Base-by-base conservation (phyloP, 2,113 vertebrate genomes). In the Junco hyemalis region DNA sequence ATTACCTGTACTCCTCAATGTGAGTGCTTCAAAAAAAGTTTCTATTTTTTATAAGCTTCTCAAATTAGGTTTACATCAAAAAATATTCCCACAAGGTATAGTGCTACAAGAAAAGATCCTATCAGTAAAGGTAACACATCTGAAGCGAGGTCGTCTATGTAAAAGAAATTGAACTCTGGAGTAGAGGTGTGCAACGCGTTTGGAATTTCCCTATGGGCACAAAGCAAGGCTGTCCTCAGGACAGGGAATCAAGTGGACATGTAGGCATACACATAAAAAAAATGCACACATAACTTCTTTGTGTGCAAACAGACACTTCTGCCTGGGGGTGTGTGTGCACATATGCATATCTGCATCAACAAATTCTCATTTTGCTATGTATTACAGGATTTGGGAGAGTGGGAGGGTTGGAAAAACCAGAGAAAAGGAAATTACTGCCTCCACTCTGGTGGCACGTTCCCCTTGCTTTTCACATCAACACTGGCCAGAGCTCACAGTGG, bases 101-200 rank as follows among this genome's bases (percentile, higher is more conserved):
- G 98, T 99, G 99, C 99, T 99, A 99, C 98, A 98, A 98, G 98
- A 97, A 98, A 98, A 99, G 98, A 98, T 98, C 97, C 98, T 98
- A 98, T 97, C 97, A 95, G 98, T 98, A 98, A 96, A 98, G 98
- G 98, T 98, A 98, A 98, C 98, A 97, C 97, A 97, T 98, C 96
- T 97, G 98, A 98, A 98, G 98, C 98, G 98, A 98, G 98, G 98
- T 98, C 98, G 97, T 97, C 98, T 98, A 98, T 97, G 98, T 98
- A 97, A 98, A 98, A 98, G 97, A 98, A 98, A 98, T 97, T 98
- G 96, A 96, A 98, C 98, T 98, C 98, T 97, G 97, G 98, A 98
- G 98, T 98, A 98, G 98, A 98, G 98, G 94, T 98, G 98, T 98
- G 97, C 98, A 98, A 98, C 36, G 96, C 33, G 97, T 98, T 98